A percentile compares a stretch with the other conserved stretches of the same genome.
These are phyloP conservation scores for Oscheius sp. DNA, from an alignment of 2,888 invertebrate species.

Conservation along the genomic window DNA sequence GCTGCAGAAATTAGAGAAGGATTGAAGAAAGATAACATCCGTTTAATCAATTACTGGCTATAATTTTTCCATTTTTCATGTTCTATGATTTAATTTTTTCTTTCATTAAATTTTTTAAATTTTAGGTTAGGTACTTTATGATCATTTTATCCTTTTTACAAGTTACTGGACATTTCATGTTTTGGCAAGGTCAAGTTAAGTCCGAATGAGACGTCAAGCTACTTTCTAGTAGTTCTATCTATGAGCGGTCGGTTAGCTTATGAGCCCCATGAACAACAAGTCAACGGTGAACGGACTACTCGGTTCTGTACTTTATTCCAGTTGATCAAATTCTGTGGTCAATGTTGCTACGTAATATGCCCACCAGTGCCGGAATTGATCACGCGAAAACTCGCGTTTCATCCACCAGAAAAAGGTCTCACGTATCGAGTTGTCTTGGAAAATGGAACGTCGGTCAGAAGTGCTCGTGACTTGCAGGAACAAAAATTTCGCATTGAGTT, in stretches of 20 bases:
- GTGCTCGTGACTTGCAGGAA: slow-evolving; percentile 10
- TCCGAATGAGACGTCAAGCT: too few species aligned
- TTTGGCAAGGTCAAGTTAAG: too few species aligned
- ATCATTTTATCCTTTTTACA: not conserved
- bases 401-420: slow-evolving; percentile 47
- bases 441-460: slow-evolving; percentile 24
- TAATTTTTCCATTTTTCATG: not conserved
- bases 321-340: too few species aligned
- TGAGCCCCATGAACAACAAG: too few species aligned
- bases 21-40: not conserved
- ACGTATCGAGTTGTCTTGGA: slow-evolving; percentile 10
- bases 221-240: too few species aligned
- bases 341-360: slow-evolving; percentile 55
- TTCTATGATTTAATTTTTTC: not conserved
- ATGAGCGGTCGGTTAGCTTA: too few species aligned
- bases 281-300: too few species aligned
- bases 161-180: too few species aligned
- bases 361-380: slow-evolving; percentile 61
- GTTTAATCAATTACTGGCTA: slow-evolving; percentile 11
- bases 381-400: slow-evolving; percentile 61
- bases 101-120: not conserved
- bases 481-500: slow-evolving; percentile 1
- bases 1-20: not conserved
- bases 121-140: not conserved
- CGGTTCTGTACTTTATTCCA: too few species aligned